These are phyloP conservation scores for Phrynosoma platyrhinos DNA, from an alignment of 2,113 vertebrate species.

Conservation along the genomic window DNA sequence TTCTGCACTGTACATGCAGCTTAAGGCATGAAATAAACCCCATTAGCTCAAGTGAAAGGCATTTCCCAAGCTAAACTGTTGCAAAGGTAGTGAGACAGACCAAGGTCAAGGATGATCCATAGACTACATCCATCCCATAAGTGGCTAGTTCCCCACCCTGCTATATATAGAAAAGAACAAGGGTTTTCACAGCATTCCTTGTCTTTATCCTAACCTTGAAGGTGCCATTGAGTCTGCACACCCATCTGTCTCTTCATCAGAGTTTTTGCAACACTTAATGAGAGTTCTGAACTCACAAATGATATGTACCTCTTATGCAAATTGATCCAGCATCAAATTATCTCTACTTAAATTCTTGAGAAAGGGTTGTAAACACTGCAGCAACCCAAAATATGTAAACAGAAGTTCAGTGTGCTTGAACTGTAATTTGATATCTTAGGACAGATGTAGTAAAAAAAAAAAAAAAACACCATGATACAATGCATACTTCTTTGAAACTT, in stretches of 20 bases:
- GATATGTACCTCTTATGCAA: constrained; percentile 28
- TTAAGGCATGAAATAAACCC: neutral
- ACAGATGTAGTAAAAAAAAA: neutral
- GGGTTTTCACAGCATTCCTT: constrained; percentile 14
- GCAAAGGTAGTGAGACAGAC: neutral
- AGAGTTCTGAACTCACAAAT: constrained; percentile 31
- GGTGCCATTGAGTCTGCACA: constrained; percentile 30
- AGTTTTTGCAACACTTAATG: constrained; percentile 40
- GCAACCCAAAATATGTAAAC: neutral
- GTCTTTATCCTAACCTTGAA: neutral
- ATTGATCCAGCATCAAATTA: constrained; percentile 36
- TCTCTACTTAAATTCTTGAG: neutral
- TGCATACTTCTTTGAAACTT: neutral
- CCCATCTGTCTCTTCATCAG: neutral
- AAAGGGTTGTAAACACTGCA: neutral
- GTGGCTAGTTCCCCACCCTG: neutral
- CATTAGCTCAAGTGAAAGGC: too few species aligned
- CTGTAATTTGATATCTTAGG: neutral
- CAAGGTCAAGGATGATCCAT: neutral
- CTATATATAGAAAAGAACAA: neutral
- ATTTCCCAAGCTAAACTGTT: neutral
- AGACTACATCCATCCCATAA: neutral
- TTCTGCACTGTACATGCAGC: neutral
- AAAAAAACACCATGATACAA: neutral
- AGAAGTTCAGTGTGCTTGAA: neutral